Evolutionary conservation across 2,113 vertebrate species (phyloP), one percentile per base, ranked within the genome.

Genomic region (Platichthys flesus): DNA sequence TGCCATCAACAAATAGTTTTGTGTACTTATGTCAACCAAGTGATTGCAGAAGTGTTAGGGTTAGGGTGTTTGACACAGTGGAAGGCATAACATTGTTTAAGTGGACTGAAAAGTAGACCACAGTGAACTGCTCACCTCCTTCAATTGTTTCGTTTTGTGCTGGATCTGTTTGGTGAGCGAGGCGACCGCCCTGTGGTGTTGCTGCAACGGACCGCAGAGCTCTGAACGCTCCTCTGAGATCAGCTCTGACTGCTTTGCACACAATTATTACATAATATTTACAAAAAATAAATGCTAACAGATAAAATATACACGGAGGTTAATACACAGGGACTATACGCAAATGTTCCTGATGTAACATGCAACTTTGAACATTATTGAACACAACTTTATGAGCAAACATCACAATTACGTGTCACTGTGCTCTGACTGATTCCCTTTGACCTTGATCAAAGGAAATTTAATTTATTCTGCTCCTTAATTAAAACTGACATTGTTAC

Each of bases 151-250:
- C 2, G 45, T 95, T 84, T 95, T 97, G 74, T 96, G 96, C 37
- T 94, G 79, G 84, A 99, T 97, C 89, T 97, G 97, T 78, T 98
- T 99, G 85, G 94, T 96, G 49, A 99, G 92, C 8, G 95, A 96
- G 7, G 94, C 87, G 37, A 98, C 88, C 4, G 94, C 94, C 74
- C 97, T 91, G 76, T 87, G 95, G 58, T 99, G 96, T 2, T 99
- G 96, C 40, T 97, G 96, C 45, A 94, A 91, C 0, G 95, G 94
- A 28, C 96, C 96, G 28, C 94, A 95, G 52, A 95, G 91, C 83
- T 98, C 97, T 12, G 94, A 93, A 12, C 95, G 89, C 81, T 98
- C 97, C 91, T 97, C 97, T 21, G 95, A 82, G 0, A 95, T 95
- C 52, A 96, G 92, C 85, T 96, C 97, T 2, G 94, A 95, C 59